Conservation (phyloP, 2,113 vertebrate genomes). For the Bambusicola thoracicus region DNA sequence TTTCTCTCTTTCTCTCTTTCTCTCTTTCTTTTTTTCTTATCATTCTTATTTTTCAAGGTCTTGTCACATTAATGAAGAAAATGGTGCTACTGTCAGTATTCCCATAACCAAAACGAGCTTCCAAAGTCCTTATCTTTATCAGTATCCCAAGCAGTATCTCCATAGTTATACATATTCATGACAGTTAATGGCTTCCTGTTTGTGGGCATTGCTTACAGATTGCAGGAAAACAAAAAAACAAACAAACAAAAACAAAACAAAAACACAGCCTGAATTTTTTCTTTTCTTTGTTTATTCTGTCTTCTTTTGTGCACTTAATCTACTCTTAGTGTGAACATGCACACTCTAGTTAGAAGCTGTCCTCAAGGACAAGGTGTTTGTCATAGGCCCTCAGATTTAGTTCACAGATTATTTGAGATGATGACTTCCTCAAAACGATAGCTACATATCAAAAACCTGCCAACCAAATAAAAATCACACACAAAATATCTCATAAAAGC, state of each 20-base stretch:
- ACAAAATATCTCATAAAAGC: background rate
- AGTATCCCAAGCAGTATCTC: background rate
- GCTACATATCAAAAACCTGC: background rate
- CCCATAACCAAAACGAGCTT: background rate
- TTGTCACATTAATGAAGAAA: background rate
- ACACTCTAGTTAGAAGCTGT: background rate
- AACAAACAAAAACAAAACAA: background rate
- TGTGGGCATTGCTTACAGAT: background rate
- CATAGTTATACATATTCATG: background rate
- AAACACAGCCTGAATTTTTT: background rate
- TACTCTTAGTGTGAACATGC: background rate
- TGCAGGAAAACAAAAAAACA: background rate
- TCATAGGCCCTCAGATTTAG: background rate
- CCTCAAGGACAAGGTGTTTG: background rate
- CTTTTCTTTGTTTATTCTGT: background rate
- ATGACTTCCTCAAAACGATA: background rate
- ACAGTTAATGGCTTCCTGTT: background rate
- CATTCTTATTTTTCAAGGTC: background rate
- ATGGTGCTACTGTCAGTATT: background rate
- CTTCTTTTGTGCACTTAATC: background rate
- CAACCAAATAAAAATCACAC: background rate
- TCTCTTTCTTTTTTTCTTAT: background rate
- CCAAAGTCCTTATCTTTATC: background rate
- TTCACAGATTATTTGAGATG: background rate
- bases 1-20: fast-evolving